A percentile compares a stretch with the other conserved stretches of the same genome.
Conservation (phyloP, 2,113 vertebrate species). For the Carassius auratus region DNA sequence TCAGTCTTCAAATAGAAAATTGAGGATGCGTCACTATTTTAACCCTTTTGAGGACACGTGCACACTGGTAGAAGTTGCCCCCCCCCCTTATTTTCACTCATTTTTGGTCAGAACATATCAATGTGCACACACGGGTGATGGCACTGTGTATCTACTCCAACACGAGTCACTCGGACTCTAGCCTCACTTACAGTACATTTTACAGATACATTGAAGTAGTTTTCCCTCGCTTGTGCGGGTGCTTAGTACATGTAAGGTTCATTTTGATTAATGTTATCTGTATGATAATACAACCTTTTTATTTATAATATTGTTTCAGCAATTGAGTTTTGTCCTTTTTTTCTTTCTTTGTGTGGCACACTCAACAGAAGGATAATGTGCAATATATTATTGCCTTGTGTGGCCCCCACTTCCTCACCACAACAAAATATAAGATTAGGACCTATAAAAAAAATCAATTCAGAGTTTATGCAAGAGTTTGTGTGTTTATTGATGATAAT, state of each 20-base stretch:
- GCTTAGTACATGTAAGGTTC: conserved; percentile 9
- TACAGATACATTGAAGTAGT: neutral
- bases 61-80: neutral
- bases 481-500: neutral
- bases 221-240: conserved; percentile 34
- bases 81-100: neutral
- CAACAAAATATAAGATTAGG: neutral
- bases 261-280: conserved; percentile 14
- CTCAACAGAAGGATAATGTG: neutral
- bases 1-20: conserved; percentile 23
- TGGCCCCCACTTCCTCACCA: neutral
- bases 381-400: neutral
- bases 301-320: conserved; percentile 17
- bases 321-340: neutral
- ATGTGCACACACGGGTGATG: neutral
- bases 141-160: neutral
- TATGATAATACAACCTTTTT: conserved; percentile 9
- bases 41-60: neutral
- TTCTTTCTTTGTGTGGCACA: neutral
- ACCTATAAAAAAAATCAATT: neutral
- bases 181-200: neutral
- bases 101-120: neutral
- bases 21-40: conserved; percentile 5
- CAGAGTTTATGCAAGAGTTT: neutral
- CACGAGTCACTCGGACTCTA: neutral